Percentiles rank a stretch among this genome's conserved stretches.
phyloP scores from a whole-genome alignment of 1,140 invertebrate genomes.

The Calephelis nemesis region DNA sequence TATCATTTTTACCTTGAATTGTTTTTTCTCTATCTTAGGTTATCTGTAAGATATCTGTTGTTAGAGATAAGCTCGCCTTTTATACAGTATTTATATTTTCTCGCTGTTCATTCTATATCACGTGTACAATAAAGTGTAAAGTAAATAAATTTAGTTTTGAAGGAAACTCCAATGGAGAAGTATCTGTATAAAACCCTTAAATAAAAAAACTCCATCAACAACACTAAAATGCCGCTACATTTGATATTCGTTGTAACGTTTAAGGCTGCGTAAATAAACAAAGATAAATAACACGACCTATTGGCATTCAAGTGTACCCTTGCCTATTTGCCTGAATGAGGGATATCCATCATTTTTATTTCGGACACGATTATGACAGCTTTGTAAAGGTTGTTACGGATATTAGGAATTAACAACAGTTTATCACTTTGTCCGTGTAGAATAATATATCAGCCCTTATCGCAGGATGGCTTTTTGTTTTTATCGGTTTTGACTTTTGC shows the following conservation, averaged over 20 bases:
- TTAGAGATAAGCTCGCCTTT: no score
- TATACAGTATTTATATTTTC: no score
- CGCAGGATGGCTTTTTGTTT: background rate
- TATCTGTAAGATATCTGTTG: no score
- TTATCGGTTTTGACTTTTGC: no score
- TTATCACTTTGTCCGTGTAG: constrained; percentile 65
- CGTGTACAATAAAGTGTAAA: no score
- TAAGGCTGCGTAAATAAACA: constrained; percentile 2
- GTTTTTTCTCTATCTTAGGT: no score
- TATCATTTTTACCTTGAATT: no score
- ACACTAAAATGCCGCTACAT: constrained; percentile 7
- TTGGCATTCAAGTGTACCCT: constrained; percentile 26
- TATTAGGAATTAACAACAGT: constrained; percentile 73
- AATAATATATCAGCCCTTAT: constrained; percentile 40
- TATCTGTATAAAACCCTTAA: no score
- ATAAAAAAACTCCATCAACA: background rate
- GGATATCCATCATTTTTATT: constrained; percentile 72
- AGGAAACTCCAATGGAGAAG: no score
- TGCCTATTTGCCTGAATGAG: constrained; percentile 31
- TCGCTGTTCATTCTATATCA: no score
- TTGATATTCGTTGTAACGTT: constrained; percentile 15
- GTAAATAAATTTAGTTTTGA: no score
- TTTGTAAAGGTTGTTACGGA: constrained; percentile 60
- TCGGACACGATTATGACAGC: constrained; percentile 58
- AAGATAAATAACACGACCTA: constrained; percentile 17